Evolutionary conservation across 1,140 invertebrate species (phyloP).

Genomic region (Ceratina calcarata): DNA sequence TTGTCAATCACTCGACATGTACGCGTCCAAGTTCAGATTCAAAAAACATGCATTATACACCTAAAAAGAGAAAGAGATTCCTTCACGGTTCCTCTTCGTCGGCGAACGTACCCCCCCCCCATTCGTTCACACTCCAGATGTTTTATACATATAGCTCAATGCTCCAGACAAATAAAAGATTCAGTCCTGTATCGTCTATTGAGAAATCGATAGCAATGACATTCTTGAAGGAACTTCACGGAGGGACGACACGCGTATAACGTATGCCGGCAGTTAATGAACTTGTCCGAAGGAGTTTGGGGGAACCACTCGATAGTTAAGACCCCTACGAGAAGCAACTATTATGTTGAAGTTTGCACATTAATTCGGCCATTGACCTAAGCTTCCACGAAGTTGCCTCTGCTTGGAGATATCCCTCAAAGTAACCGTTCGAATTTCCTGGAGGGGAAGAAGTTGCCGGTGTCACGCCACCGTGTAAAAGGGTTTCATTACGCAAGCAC

Average conservation of each 20-base stretch:
- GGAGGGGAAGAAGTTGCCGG: constrained; percentile 30
- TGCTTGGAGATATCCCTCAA: constrained; percentile 62
- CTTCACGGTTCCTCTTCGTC: too few relatives aligned
- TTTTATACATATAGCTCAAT: too few relatives aligned
- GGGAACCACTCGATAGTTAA: constrained; percentile 63
- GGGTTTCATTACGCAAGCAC: constrained; percentile 59
- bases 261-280: constrained; percentile 56
- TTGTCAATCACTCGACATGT: too few relatives aligned
- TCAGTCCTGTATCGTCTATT: too few relatives aligned
- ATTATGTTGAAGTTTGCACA: constrained; percentile 68
- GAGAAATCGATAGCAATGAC: too few relatives aligned
- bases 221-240: not conserved
- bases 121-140: too few relatives aligned
- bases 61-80: too few relatives aligned
- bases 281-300: constrained; percentile 56
- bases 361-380: constrained; percentile 66
- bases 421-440: constrained; percentile 65
- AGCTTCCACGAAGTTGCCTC: constrained; percentile 50
- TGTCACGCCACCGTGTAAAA: constrained; percentile 54
- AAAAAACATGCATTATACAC: too few relatives aligned
- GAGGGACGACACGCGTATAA: constrained; percentile 27
- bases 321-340: constrained; percentile 63
- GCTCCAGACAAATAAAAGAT: too few relatives aligned
- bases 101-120: too few relatives aligned
- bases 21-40: too few relatives aligned